Evolutionary conservation across 2,797 vertebrate genomes (phyloP), one percentile per base, ranked within the genome.

Genomic region (Tolypeutes matacus): DNA sequence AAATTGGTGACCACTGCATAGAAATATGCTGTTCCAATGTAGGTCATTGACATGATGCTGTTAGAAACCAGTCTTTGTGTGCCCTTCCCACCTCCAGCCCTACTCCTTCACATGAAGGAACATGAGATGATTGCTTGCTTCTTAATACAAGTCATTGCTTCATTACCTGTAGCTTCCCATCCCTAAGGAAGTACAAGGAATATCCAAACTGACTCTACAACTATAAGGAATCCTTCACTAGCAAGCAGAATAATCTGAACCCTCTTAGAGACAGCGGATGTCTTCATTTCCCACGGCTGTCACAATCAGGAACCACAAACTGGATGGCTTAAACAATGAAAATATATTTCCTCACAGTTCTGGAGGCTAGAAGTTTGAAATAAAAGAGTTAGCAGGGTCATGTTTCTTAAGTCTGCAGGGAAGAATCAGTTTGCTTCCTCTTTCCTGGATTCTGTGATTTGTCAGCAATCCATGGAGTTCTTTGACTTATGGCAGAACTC

Each of bases 1-100:
- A 17, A n/a, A 0, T 7, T 39, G 0, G 4, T 23, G 1, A 18
- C 4, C 36, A 64, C 27, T 46, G 49, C 31, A 42, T 42, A 58
- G 14, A 42, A 31, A 62, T 9, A 20, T 21, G 6, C 34, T 39
- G 42, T 65, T 20, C 39, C 14, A 34, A 3, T n/a, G 39, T 56
- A 36, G 27, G 34, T 23, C 25, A 34, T 7, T 53, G 49, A 31
- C 27, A 51, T 2, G n/a, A 34, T 31, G 23, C 13, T 60, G 9
- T 31, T 23, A 36, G 12, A 2, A 89, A 69, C 29, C 42, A 81
- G 29, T 77, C 34, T 56, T 62, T 29, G 39, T 49, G 10, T 39
- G 18, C 3, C 17, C 27, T 73, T 3, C 9, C 31, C 25, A 53
- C 17, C 14, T 2, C 0, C 13, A 5, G 6, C 23, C 70, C 11